Base-by-base conservation (phyloP, 2,888 invertebrate species). In the Xylophagus ater region DNA sequence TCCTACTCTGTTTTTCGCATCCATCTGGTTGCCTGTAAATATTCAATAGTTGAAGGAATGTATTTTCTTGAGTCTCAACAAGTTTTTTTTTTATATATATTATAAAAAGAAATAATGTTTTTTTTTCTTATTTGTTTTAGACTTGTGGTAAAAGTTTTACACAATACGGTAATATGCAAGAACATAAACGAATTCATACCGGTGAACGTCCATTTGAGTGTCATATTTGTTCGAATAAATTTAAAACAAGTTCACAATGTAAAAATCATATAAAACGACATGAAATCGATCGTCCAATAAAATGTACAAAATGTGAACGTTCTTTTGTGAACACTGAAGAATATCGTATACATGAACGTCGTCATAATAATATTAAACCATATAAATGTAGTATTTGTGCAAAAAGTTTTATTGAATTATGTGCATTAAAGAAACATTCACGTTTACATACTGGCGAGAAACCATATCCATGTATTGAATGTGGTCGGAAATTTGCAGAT, bases 141-240 rank as follows among this genome's bases (percentile, higher is more conserved):
- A 69, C 74, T 12, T 86, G 86, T 59, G 67, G 72, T 39, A 85
- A 84, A 58, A 67, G 72, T 34, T 85, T 85, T 62, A 76, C 78
- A 1, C 85, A 85, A 61, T 80, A 78, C 54, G 82, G 83, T 40
- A 85, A 85, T 66, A 65, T 84, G 40, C 73, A 74, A 26, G 83
- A 83, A 51, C 85, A 86, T 62, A 70, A 72, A 59, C 71, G 85
- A 40, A 81, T 80, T 50, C 85, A 86, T 61, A 83, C 70, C 1
- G 81, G 84, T 0, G 83, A 82, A 58, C 81, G 81, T 52, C 87
- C 86, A 0, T 86, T 75, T 60, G 66, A 67, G 46, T 87, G 86
- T 57, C 62, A 69, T 26, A 63, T 69, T 31, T 83, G 83, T 49
- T 72, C 73, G 15, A 71, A 76, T 14, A 70, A 70, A 42, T 85